Percentiles rank a stretch among this genome's conserved stretches.
phyloP scores from a whole-genome alignment of 2,888 invertebrate species.

The Limnephilus marmoratus region DNA sequence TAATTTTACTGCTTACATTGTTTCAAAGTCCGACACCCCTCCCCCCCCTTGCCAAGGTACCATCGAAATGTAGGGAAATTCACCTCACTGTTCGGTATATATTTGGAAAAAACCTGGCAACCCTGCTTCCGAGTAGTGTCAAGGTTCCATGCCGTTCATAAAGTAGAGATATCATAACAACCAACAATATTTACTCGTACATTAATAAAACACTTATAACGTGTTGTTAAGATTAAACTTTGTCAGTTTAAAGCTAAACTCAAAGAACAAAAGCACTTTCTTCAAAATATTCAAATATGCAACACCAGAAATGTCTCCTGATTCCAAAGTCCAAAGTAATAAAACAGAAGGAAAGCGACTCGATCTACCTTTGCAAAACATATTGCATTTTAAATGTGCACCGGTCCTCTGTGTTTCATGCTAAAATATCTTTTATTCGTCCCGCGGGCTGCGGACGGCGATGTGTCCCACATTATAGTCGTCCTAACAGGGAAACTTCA shows the following conservation, averaged over 20 bases:
- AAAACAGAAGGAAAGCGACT: background rate
- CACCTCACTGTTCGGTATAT: no score
- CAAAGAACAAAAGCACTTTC: background rate
- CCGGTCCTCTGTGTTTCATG: background rate
- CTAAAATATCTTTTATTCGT: constrained; percentile 3
- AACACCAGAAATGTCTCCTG: background rate
- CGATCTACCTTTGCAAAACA: constrained; percentile 13
- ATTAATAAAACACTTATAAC: no score
- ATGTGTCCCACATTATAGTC: constrained; percentile 15
- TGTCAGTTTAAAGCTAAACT: background rate
- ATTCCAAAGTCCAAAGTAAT: background rate
- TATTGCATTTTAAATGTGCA: constrained; percentile 39
- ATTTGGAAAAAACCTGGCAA: no score
- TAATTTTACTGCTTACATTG: no score
- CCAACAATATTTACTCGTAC: no score
- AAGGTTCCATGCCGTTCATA: no score
- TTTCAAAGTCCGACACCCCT: no score
- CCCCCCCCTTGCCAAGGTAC: no score
- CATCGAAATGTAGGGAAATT: no score
- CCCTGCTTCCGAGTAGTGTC: no score
- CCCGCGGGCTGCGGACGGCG: constrained; percentile 18
- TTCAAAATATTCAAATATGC: background rate
- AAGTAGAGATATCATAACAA: no score
- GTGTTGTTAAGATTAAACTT: no score
- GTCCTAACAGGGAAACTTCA: constrained; percentile 27